Evolutionary conservation across 2,797 vertebrate species (phyloP), one percentile per base, ranked within the genome.

Genomic region (Etheostoma nigrum): DNA sequence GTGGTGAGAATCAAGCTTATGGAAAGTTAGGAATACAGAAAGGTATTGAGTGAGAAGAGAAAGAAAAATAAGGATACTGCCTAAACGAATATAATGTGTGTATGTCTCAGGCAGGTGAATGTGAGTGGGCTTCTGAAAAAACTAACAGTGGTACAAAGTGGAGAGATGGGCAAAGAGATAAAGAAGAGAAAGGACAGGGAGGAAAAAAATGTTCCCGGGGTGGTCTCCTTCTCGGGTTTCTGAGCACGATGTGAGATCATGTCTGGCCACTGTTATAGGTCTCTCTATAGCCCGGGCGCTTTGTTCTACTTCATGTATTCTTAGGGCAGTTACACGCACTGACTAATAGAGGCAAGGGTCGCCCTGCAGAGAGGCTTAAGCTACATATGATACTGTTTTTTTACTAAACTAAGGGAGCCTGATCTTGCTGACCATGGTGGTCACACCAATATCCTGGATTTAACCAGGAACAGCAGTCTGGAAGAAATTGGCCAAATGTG

Each of bases 171-270:
- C 21, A 75, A 53, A 40, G 66, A 82, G 86, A 88, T 86, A 88
- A 77, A 78, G 67, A 47, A 72, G 75, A 72, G 45, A 74, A 76
- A 74, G 51, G 84, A 80, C 66, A 45, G n/a, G 61, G 15, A 14
- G 36, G 5, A 6, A 49, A 25, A 54, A 66, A 61, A 23, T 16
- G 55, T 76, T 85, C 71, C 90, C 16, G 48, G 87, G 88, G 92
- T 93, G 91, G 91, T 92, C 91, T 79, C 51, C 63, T 60, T 62
- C 91, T 93, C 89, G 27, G 72, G 84, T 92, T 92, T 91, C 90
- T 63, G 52, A 66, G 81, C 77, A 75, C 23, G 48, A 85, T 82
- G 85, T 92, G 91, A 92, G 86, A 86, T 94, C 89, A 92, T 86
- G 90, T 91, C 92, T 93, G 88, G 86, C 69, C 78, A 54, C 78